phyloP scores from a whole-genome alignment of 92 coral and sea anemone species.

The Siderastrea radians region DNA sequence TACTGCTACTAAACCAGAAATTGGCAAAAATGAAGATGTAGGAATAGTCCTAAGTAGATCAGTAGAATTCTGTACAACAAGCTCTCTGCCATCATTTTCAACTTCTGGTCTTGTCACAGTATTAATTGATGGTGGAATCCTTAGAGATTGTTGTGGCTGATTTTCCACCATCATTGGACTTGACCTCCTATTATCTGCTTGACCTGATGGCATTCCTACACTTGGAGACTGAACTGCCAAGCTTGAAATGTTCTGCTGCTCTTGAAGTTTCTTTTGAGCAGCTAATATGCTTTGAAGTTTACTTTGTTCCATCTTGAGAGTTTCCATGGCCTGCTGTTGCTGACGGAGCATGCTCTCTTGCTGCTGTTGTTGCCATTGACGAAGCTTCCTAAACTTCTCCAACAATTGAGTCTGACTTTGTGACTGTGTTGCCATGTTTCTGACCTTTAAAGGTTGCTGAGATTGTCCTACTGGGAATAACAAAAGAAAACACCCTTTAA shows the following conservation, averaged over 20 bases:
- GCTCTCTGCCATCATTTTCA: conserved; percentile 6
- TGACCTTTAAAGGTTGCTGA: conserved; percentile 77
- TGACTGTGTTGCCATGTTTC: conserved; percentile 55
- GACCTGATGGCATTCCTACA: background rate
- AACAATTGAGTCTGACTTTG: conserved; percentile 82
- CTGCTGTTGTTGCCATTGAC: conserved; percentile 99
- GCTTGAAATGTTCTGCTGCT: conserved; percentile 6
- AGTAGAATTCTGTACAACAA: background rate
- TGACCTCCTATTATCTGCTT: background rate
- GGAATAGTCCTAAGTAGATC: background rate
- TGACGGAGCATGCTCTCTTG: conserved; percentile 93
- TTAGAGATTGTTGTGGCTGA: conserved; percentile 9
- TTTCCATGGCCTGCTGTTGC: conserved; percentile 87
- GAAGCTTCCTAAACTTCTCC: conserved; percentile 91
- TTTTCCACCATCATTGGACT: background rate
- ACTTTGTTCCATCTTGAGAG: conserved; percentile 75
- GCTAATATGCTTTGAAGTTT: conserved; percentile 59
- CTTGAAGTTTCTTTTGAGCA: conserved; percentile 46
- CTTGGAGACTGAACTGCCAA: background rate
- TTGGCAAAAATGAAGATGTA: background rate
- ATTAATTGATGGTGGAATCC: background rate
- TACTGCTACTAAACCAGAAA: background rate
- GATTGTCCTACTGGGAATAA: conserved; percentile 15
- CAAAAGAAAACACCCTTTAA: background rate
- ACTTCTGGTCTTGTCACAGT: background rate